Evolutionary conservation across 2,888 invertebrate genomes (phyloP), one percentile per base, ranked within the genome.

Genomic region (Lutraria lutraria): DNA sequence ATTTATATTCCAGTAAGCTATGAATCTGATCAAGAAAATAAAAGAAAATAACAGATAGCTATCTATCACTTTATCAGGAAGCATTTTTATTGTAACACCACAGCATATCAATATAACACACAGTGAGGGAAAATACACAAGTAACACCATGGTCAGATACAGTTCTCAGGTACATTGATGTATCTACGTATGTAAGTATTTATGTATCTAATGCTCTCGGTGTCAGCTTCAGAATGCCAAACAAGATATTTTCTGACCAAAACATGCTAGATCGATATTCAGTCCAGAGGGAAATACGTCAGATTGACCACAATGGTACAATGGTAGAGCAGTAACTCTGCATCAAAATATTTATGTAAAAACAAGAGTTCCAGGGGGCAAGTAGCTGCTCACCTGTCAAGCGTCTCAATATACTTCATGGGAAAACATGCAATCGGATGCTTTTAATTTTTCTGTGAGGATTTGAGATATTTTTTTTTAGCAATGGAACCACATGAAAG

Each of bases 151-250:
- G 63, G 63, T 68, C 63, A 68, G 63, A 68, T 21, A 25, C 63
- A 68, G 63, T n/a, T 25, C 43, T 43, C 43, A 43, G 43, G 60
- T 60, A 4, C n/a, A 19, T 21, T 15, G 56, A 21, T n/a, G n/a
- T 63, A 21, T n/a, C 12, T 21, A 63, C 21, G 25, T 68, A 68
- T 25, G 25, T 25, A 68, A 43, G 43, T 68, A 68, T 68, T 25
- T 25, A 68, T 68, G 63, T 68, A 68, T 12, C 15, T 68, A n/a
- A n/a, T 68, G n/a, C 63, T 68, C 12, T n/a, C 63, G 0, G n/a
- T 68, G 63, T 68, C 63, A 68, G 63, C 25, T 68, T 68, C 63
- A 68, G 63, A 68, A 68, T 68, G 63, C 63, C n/a, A 25, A 68
- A 68, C 63, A 68, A n/a, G 63, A n/a, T n/a, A 68, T 25, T 68